Evolutionary conservation across 1,140 invertebrate species (phyloP).

Genomic region (Antheraea mylitta): DNA sequence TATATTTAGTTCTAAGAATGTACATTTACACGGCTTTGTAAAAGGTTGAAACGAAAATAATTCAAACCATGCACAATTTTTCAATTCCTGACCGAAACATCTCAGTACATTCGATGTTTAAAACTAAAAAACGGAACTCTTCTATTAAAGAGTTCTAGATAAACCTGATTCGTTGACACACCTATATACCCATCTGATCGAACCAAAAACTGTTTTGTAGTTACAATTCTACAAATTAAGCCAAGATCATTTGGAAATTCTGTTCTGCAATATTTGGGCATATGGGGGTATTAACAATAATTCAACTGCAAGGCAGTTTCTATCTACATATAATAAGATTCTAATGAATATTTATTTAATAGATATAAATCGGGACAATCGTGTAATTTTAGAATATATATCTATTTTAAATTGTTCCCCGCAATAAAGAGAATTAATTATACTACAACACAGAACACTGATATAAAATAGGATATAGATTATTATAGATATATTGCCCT

Average conservation of each 20-base stretch:
- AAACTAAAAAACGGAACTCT: constrained; percentile 12
- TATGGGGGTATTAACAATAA: constrained; percentile 26
- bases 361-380: constrained; percentile 18
- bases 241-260: constrained; percentile 31
- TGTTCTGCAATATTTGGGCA: constrained; percentile 27
- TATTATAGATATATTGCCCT: neutral
- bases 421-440: constrained; percentile 16
- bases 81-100: constrained; percentile 9
- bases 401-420: constrained; percentile 16
- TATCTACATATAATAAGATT: constrained; percentile 19
- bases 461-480: neutral
- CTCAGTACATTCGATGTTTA: constrained; percentile 7
- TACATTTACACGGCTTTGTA: constrained; percentile 10
- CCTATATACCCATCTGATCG: neutral
- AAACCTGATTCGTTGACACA: constrained; percentile 19
- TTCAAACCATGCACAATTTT: constrained; percentile 8
- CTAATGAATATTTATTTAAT: constrained; percentile 18
- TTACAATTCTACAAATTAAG: constrained; percentile 23
- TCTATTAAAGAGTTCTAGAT: constrained; percentile 16
- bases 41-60: constrained; percentile 4
- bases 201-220: constrained; percentile 7
- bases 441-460: neutral
- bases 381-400: constrained; percentile 18
- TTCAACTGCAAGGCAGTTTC: constrained; percentile 28
- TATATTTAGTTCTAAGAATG: constrained; percentile 18